These are phyloP conservation scores for Gallinago solitaria DNA, from an alignment of 2,797 vertebrate genomes.

Conservation along the genomic window DNA sequence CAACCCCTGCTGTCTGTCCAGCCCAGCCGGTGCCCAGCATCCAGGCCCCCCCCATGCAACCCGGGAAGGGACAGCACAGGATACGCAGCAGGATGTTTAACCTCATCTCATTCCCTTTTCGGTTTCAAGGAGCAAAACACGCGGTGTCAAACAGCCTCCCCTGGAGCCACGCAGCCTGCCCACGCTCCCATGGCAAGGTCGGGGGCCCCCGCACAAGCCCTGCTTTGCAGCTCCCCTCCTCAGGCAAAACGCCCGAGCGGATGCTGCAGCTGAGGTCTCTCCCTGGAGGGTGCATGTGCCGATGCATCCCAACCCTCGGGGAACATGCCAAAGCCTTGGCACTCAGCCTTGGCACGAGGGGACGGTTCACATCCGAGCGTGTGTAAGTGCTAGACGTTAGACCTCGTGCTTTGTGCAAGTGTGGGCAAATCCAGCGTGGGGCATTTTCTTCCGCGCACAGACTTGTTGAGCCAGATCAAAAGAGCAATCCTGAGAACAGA, in stretches of 20 bases:
- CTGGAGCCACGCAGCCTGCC: neutral
- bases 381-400: neutral
- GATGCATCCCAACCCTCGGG: neutral
- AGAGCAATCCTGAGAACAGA: neutral
- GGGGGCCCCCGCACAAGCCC: neutral
- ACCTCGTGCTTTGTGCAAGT: neutral
- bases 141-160: neutral
- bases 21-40: neutral
- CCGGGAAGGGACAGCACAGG: neutral
- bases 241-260: neutral
- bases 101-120: neutral
- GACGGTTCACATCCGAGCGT: neutral
- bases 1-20: neutral
- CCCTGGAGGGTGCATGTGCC: fast-evolving
- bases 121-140: slow-evolving; percentile 1
- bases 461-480: neutral
- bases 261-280: neutral
- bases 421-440: neutral
- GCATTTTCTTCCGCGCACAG: neutral
- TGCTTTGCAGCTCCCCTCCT: fast-evolving
- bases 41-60: neutral
- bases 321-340: neutral
- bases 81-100: neutral
- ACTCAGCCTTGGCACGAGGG: neutral
- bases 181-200: fast-evolving